Evolutionary conservation across 2,888 invertebrate species (phyloP), one percentile per base, ranked within the genome.

Genomic region (Zygogramma bicolorata): DNA sequence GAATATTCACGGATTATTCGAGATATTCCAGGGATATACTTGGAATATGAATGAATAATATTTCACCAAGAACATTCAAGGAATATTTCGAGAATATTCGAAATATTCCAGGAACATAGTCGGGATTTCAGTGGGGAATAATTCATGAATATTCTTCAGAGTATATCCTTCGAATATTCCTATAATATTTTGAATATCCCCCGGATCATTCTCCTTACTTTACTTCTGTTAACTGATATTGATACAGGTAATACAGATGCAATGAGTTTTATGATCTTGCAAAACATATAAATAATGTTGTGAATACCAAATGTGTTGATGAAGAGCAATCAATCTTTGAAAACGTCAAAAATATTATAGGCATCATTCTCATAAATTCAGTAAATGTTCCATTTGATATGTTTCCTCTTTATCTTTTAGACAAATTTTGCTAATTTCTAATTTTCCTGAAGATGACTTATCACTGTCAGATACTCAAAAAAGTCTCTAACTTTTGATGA

Each of bases 21-120:
- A 57, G 22, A 57, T 57, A 57, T 57, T 57, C 57, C 57, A 57
- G 57, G 57, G 20, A 57, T 18, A 57, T 57, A 13, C 15, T 20
- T 49, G 49, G n/a, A 49, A 49, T 49, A n/a, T 49, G 20, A 18
- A 49, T 49, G 49, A 49, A 34, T 34, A 34, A 34, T 34, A n/a
- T n/a, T n/a, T n/a, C n/a, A n/a, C n/a, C 15, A 18, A 27, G 57
- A 57, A 22, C 25, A 57, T 57, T 25, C 27, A 20, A 27, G n/a
- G n/a, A n/a, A n/a, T n/a, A n/a, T n/a, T n/a, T n/a, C n/a, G n/a
- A n/a, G n/a, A n/a, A n/a, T n/a, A n/a, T n/a, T n/a, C n/a, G n/a
- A n/a, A n/a, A n/a, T n/a, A n/a, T n/a, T n/a, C n/a, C n/a, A n/a
- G n/a, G n/a, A n/a, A n/a, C n/a, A n/a, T n/a, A n/a, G n/a, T n/a